Percentiles rank a stretch among this genome's conserved stretches.
Conservation (phyloP, 2,797 vertebrate species). For the Malacoraja senta region DNA sequence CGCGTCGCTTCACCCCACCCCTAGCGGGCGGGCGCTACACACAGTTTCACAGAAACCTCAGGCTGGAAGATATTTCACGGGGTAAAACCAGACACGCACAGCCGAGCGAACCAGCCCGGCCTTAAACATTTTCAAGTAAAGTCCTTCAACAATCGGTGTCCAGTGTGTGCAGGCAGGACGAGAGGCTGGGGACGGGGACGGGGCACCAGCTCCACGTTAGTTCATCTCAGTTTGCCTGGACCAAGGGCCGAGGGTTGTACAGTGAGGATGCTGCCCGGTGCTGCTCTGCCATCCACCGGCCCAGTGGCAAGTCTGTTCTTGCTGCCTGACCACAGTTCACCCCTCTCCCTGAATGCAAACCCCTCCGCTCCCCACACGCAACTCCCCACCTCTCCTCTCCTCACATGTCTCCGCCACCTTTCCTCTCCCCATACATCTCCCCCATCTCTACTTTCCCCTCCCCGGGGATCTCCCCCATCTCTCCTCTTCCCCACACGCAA, state of each 20-base stretch:
- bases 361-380: no score
- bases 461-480: no score
- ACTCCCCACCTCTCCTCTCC: no score
- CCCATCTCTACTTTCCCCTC: no score
- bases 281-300: not conserved
- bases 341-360: no score
- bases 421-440: constrained; percentile 39
- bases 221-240: no score
- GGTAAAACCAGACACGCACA: not conserved
- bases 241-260: not conserved
- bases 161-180: not conserved
- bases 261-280: not conserved
- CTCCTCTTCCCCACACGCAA: no score
- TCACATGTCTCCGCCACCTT: constrained; percentile 42
- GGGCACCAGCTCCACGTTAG: not conserved
- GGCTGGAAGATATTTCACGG: not conserved
- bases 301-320: not conserved
- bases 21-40: not conserved
- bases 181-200: not conserved
- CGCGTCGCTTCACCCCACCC: no score
- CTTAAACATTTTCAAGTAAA: not conserved
- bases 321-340: not conserved
- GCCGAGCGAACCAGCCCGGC: not conserved
- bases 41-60: constrained; percentile 2
- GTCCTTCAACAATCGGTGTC: not conserved